These are phyloP conservation scores for Lagodon rhomboides DNA, from an alignment of 2,797 vertebrate genomes.

Conservation along the genomic window DNA sequence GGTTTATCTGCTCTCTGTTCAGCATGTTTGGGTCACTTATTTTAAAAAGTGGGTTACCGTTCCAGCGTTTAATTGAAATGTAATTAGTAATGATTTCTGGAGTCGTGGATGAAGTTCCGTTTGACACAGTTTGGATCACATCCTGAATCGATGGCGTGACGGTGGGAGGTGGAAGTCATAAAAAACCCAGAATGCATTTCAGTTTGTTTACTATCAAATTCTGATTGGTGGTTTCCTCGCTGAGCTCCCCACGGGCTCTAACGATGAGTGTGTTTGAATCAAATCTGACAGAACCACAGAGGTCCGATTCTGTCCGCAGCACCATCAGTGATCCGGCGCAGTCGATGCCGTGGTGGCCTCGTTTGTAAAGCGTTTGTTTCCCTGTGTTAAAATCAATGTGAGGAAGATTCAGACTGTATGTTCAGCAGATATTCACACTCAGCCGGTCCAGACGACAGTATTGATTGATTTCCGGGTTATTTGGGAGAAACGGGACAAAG, in stretches of 20 bases:
- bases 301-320: slow-evolving; percentile 24
- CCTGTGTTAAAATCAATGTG: slow-evolving; percentile 58
- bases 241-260: slow-evolving; percentile 7
- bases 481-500: background rate
- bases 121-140: slow-evolving; percentile 35
- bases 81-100: slow-evolving; percentile 47
- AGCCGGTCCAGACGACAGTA: slow-evolving; percentile 37
- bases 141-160: slow-evolving; percentile 44
- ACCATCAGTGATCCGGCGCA: slow-evolving; percentile 35
- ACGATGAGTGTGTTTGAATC: slow-evolving; percentile 45
- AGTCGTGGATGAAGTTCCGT: slow-evolving; percentile 35
- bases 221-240: background rate
- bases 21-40: background rate
- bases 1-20: too few species aligned
- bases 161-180: slow-evolving; percentile 8
- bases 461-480: slow-evolving; percentile 36
- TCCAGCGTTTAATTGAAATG: slow-evolving; percentile 21
- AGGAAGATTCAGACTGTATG: slow-evolving; percentile 45
- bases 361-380: slow-evolving; percentile 62
- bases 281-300: slow-evolving; percentile 44
- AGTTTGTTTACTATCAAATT: slow-evolving; percentile 1
- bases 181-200: background rate
- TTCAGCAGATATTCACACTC: slow-evolving; percentile 35
- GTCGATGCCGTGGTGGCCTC: slow-evolving; percentile 51
- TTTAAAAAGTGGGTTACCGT: slow-evolving; percentile 19